Evolutionary conservation across 2,888 invertebrate genomes (phyloP), one percentile per base, ranked within the genome.

Genomic region (Sylvicola cinctus): DNA sequence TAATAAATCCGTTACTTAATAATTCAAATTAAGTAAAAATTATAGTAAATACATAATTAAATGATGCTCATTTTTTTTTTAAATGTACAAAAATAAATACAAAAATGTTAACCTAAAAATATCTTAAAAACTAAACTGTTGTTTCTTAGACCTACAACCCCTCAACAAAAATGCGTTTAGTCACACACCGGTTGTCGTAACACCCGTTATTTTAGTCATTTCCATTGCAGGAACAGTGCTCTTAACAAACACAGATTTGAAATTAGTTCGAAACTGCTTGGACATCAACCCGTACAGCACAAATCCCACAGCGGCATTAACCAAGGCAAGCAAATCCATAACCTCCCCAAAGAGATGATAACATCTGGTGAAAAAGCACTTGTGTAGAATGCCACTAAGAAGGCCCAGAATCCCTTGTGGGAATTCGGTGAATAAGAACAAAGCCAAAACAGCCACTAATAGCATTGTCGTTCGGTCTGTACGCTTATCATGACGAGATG

Each of bases 251-350:
- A 58, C 35, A 8, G 56, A 52, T 17, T 55, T 50, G 33, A 90
- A 84, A 2, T 79, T 79, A 43, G 70, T 71, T 12, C 93, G 67
- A 55, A 93, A 93, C 64, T 90, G 90, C 40, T 81, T 69, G 40
- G 87, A 88, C 91, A 93, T 91, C 34, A 81, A 68, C 49, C 90
- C 91, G 54, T 91, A 93, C 29, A 93, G 65, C 35, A 91, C 77
- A 50, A 93, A 93, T 57, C 90, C 93, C 38, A 91, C 80, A 1
- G 87, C 81, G 7, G 88, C 85, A 55, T 91, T 93, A 45, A 87
- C 61, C 37, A 93, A 65, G 1, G 91, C 90, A 48, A 90, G 56
- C 39, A 87, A 73, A 58, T 93, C 90, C 74, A 90, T 79, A 36
- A 88, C 52, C 50, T 90, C 88, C 2, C 84, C 84, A 40, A 81